Base-by-base conservation (phyloP, 2,888 invertebrate genomes). In the Cataglyphis rosenhaueri region DNA sequence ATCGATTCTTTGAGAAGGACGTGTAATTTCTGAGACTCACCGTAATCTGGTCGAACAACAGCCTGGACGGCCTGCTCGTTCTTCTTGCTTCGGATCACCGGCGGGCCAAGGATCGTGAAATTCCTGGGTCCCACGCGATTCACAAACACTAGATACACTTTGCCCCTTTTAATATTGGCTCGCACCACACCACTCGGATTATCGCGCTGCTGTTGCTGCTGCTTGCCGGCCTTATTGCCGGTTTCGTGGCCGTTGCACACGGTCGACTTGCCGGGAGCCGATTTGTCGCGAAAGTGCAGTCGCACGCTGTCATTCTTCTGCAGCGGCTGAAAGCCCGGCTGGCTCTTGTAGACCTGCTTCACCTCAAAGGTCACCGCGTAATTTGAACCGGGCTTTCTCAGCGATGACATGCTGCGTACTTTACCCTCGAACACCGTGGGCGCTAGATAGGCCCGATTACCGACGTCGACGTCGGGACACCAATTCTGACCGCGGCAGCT, bases 301-400 rank as follows among this genome's bases (percentile, higher is more conserved):
- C 95, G 93, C 86, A 96, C 95, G 91, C 94, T 95, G 91, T 95
- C 95, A 92, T 95, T 95, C 88, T 94, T 94, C 87, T 93, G 93
- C 76, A 95, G 86, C 87, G 94, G 93, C 90, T 93, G 91, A 88
- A 93, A 93, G 62, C 95, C 95, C 86, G 94, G 92, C 87, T 96
- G 96, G 90, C 95, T 96, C 94, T 97, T 97, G 94, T 96, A 96
- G 87, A 96, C 95, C 86, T 96, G 95, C 89, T 96, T 95, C 88
- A 97, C 96, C 93, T 96, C 96, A 94, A 97, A 96, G 84, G 96
- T 96, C 88, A 96, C 96, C 86, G 96, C 96, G 94, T 96, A 97
- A 91, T 96, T 96, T 64, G 95, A 95, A 82, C 94, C 94, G 79
- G 95, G 95, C 71, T 95, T 95, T 71, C 96, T 95, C 89, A 95